Percentiles rank a stretch among this genome's conserved stretches.
These are phyloP conservation scores for Catocala sponsa DNA, from an alignment of 2,888 invertebrate species.

Conservation along the genomic window DNA sequence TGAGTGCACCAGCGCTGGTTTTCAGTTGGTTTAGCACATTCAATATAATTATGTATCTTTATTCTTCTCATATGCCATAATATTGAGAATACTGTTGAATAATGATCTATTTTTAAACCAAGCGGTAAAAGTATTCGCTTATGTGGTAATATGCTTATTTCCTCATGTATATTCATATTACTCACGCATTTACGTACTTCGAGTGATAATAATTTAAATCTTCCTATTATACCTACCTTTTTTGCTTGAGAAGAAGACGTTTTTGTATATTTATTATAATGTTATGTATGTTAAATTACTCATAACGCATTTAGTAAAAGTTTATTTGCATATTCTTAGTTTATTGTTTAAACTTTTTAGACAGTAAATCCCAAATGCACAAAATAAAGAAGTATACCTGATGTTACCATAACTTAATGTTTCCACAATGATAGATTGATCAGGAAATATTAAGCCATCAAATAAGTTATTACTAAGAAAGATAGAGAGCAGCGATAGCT, in stretches of 20 bases:
- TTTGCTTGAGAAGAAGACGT: background rate
- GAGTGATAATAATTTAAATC: conserved; percentile 22
- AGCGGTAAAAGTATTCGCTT: background rate
- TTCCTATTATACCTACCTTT: background rate
- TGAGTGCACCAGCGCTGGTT: too few species aligned
- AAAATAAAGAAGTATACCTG: too few species aligned
- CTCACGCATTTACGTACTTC: background rate
- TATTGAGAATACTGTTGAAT: background rate
- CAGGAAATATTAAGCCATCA: too few species aligned
- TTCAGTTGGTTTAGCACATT: too few species aligned
- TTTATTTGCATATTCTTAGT: conserved; percentile 1
- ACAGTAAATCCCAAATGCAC: too few species aligned
- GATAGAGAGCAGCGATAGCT: too few species aligned
- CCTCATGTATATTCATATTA: conserved; percentile 20
- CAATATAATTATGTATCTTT: too few species aligned
- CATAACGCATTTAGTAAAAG: conserved; percentile 14
- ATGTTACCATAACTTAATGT: too few species aligned
- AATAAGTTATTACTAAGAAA: too few species aligned
- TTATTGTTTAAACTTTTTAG: too few species aligned
- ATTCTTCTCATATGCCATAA: too few species aligned
- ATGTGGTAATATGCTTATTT: conserved; percentile 9
- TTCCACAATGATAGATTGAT: too few species aligned
- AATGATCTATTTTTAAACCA: conserved; percentile 6
- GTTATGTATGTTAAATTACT: conserved; percentile 13
- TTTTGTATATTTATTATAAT: background rate